Percentiles rank a stretch among this genome's conserved stretches.
Evolutionary conservation across 1,140 invertebrate genomes (phyloP).

Genomic region (Gonioctena quinquepunctata): DNA sequence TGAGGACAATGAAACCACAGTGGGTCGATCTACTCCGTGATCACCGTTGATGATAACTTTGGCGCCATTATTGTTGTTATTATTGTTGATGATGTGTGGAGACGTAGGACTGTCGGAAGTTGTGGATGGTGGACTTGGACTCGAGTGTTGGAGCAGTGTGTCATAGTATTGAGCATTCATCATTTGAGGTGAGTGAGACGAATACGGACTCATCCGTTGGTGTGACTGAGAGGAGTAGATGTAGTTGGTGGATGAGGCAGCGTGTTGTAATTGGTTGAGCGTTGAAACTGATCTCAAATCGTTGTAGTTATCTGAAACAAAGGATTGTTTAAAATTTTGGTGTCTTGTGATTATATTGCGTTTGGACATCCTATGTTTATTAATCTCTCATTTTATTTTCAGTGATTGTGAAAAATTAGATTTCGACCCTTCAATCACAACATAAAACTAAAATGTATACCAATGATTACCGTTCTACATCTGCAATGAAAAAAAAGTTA

Average conservation of each 20-base stretch:
- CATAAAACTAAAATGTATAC: too few species aligned
- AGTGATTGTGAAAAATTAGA: too few species aligned
- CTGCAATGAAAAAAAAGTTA: too few species aligned
- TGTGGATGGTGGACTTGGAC: slow-evolving; percentile 45
- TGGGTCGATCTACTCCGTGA: slow-evolving; percentile 49
- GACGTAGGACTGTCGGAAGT: slow-evolving; percentile 45
- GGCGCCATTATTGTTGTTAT: slow-evolving; percentile 49
- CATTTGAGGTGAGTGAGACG: slow-evolving; percentile 43
- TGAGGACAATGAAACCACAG: slow-evolving; percentile 53
- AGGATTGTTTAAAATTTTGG: too few species aligned
- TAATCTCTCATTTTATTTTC: too few species aligned
- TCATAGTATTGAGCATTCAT: slow-evolving; percentile 39
- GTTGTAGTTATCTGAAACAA: slow-evolving; percentile 52
- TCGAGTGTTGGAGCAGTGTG: slow-evolving; percentile 39
- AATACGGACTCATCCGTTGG: slow-evolving; percentile 37
- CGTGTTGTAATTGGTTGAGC: slow-evolving; percentile 36
- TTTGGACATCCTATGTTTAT: too few species aligned
- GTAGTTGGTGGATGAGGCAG: slow-evolving; percentile 32
- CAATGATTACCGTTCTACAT: too few species aligned
- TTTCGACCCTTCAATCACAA: too few species aligned
- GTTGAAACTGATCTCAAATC: slow-evolving; percentile 46
- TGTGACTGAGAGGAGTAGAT: slow-evolving; percentile 39
- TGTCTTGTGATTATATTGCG: too few species aligned
- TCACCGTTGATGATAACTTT: slow-evolving; percentile 50
- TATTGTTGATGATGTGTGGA: slow-evolving; percentile 40